Evolutionary conservation across 2,797 vertebrate genomes (phyloP).

Genomic region (Xerus rutilus): DNA sequence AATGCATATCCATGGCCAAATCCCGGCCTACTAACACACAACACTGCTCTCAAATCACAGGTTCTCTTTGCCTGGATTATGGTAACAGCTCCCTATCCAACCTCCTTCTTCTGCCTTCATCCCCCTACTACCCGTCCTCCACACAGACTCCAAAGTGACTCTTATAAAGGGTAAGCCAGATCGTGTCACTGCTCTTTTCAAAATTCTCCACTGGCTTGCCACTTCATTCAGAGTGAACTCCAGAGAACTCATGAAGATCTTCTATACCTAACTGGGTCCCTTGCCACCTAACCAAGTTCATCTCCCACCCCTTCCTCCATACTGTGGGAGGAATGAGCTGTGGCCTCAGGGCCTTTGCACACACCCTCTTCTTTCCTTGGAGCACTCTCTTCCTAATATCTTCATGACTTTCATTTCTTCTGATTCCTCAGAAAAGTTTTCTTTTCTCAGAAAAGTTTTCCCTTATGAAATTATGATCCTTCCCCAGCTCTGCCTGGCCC

Average conservation of each 20-base stretch:
- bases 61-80: not conserved
- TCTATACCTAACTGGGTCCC: not conserved
- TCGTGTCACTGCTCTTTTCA: not conserved
- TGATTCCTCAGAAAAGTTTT: not conserved
- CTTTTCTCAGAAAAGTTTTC: not conserved
- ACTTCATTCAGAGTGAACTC: not conserved
- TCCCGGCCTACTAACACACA: not conserved
- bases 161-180: not conserved
- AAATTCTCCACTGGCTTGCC: not conserved
- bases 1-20: fast-evolving
- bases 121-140: not conserved
- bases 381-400: not conserved
- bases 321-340: not conserved
- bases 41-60: not conserved
- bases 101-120: not conserved
- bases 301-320: not conserved
- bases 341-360: not conserved
- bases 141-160: not conserved
- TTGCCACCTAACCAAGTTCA: not conserved
- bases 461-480: not conserved
- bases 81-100: not conserved
- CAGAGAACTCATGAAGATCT: not conserved
- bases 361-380: not conserved
- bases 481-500: not conserved
- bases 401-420: not conserved